A percentile compares a stretch with the other conserved stretches of the same genome.
Evolutionary conservation across 2,888 invertebrate genomes (phyloP).

Genomic region (Andrena chrysosceles): DNA sequence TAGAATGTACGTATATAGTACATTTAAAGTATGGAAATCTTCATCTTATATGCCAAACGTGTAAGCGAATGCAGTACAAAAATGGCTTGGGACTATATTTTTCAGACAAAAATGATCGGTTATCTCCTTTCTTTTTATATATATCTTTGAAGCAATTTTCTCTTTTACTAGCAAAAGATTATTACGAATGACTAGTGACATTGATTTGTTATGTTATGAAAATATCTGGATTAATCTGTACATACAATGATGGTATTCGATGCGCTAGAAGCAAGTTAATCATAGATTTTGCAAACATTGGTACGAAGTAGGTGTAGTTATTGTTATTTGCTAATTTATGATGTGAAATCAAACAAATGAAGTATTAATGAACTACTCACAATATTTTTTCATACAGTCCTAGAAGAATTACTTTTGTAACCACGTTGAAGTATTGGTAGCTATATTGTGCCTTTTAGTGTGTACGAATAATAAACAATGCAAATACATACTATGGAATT

Average conservation of each 20-base stretch:
- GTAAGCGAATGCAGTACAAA: conserved; percentile 42
- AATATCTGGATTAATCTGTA: conserved; percentile 53
- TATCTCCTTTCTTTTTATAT: conserved; percentile 27
- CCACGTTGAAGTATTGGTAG: conserved; percentile 84
- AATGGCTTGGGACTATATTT: conserved; percentile 46
- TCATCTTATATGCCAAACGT: conserved; percentile 30
- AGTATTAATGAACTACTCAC: conserved; percentile 73
- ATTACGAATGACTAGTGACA: conserved; percentile 37
- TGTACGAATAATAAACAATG: conserved; percentile 81
- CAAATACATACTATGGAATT: conserved; percentile 82
- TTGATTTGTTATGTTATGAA: conserved; percentile 56
- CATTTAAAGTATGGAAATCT: conserved; percentile 15
- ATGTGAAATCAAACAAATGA: conserved; percentile 64
- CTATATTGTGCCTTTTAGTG: conserved; percentile 84
- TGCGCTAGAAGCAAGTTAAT: conserved; percentile 49
- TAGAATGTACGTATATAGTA: conserved; percentile 15
- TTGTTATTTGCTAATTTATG: conserved; percentile 62
- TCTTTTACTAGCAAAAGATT: conserved; percentile 36
- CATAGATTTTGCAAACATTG: conserved; percentile 39
- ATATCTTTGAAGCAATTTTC: conserved; percentile 26
- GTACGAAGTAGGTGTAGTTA: conserved; percentile 52
- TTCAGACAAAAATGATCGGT: conserved; percentile 24
- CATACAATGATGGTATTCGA: conserved; percentile 52
- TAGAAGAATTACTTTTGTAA: conserved; percentile 79
- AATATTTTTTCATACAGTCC: conserved; percentile 71